A percentile compares a stretch with the other conserved stretches of the same genome.
Conservation (phyloP, 2,888 invertebrate genomes). For the Drosophila subsilvestris region DNA sequence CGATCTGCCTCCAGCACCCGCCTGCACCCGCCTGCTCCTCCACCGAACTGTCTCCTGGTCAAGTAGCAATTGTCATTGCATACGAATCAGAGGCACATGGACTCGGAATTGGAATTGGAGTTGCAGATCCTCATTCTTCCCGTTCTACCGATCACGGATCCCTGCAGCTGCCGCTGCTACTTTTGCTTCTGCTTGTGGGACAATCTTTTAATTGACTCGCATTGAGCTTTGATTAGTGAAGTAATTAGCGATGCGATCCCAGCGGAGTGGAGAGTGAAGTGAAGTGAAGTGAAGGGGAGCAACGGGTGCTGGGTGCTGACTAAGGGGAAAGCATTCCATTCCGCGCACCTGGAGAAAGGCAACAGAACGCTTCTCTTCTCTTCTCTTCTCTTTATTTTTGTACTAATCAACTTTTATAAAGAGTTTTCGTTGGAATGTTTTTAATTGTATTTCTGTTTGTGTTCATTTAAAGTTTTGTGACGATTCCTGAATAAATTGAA, state of each 20-base stretch:
- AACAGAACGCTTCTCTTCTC: not conserved
- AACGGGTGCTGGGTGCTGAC: too few species aligned
- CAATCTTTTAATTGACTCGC: constrained; percentile 39
- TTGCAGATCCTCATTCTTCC: constrained; percentile 20
- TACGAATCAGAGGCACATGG: constrained; percentile 1
- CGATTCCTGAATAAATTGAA: not conserved
- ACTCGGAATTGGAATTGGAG: not conserved
- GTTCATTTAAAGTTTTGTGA: not conserved
- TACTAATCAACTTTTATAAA: not conserved
- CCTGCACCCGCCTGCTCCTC: constrained; percentile 1
- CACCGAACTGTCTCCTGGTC: not conserved
- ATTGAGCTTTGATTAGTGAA: constrained; percentile 34
- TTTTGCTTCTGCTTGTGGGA: not conserved
- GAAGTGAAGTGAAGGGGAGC: too few species aligned
- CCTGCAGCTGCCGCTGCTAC: not conserved
- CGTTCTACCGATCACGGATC: constrained; percentile 27
- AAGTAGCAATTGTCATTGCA: constrained; percentile 61
- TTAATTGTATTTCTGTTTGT: not conserved
- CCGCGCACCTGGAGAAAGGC: not conserved
- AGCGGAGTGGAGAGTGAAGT: not conserved
- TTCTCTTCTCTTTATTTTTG: not conserved
- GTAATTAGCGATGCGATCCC: constrained; percentile 25
- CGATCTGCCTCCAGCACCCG: constrained; percentile 14
- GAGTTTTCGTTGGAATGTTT: not conserved
- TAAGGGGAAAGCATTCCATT: not conserved